Conservation (phyloP, 2,888 invertebrate genomes). For the Parnassius smintheus region DNA sequence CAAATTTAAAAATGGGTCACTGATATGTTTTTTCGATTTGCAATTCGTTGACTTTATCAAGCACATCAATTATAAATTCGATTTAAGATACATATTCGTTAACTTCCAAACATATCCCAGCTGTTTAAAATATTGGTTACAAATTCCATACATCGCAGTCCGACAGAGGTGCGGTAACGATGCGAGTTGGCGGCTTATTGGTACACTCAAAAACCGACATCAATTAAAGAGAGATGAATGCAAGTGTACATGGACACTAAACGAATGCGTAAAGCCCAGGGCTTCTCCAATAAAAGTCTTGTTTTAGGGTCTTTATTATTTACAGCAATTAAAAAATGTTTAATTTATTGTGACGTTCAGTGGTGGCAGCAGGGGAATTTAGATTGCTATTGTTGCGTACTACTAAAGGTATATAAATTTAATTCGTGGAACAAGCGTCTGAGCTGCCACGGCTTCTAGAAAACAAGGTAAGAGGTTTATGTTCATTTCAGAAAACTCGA, state of each 20-base stretch:
- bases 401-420: too few relatives aligned
- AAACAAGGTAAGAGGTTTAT: too few relatives aligned
- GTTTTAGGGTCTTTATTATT: too few relatives aligned
- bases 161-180: slow-evolving; percentile 60
- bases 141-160: slow-evolving; percentile 68
- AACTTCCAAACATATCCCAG: slow-evolving; percentile 44
- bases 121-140: slow-evolving; percentile 69
- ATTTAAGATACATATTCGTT: slow-evolving; percentile 15
- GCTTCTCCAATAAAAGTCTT: slow-evolving; percentile 3
- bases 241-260: slow-evolving; percentile 32
- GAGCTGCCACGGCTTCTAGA: too few relatives aligned
- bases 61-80: not conserved
- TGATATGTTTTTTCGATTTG: too few relatives aligned
- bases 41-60: not conserved
- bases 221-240: slow-evolving; percentile 67
- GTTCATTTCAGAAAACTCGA: too few relatives aligned
- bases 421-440: too few relatives aligned
- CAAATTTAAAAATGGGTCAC: too few relatives aligned
- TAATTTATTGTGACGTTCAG: too few relatives aligned
- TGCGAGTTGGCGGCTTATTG: slow-evolving; percentile 61
- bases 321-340: too few relatives aligned
- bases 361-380: too few relatives aligned
- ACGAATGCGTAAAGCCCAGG: slow-evolving; percentile 17
- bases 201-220: slow-evolving; percentile 72
- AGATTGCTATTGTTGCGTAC: too few relatives aligned